phyloP scores from a whole-genome alignment of 2,797 vertebrate species.

The Eurystomus glaucurus region DNA sequence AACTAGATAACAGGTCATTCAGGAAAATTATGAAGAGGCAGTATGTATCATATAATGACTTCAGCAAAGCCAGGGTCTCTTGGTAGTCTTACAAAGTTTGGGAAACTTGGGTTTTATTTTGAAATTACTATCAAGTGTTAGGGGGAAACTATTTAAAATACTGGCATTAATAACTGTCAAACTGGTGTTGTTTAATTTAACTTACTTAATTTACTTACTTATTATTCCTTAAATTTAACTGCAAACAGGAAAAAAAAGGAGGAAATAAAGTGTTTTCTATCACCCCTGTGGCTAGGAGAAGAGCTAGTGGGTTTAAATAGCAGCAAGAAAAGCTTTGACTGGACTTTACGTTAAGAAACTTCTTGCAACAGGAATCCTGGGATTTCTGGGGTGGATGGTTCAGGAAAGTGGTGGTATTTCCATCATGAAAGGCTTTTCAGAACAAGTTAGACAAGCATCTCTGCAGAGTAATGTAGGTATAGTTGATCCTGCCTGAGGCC shows the following conservation, averaged over 20 bases:
- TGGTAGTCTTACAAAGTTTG: not conserved
- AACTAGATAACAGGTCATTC: not conserved
- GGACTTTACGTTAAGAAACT: not conserved
- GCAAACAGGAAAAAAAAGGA: not conserved
- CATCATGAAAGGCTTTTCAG: constrained; percentile 55
- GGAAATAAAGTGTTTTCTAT: not conserved
- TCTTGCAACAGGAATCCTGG: not conserved
- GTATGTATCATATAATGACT: not conserved
- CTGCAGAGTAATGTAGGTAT: not conserved
- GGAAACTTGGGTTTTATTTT: not conserved
- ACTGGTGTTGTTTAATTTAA: not conserved
- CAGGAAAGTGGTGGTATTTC: constrained; percentile 16
- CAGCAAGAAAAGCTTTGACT: not conserved
- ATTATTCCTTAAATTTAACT: not conserved
- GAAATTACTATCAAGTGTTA: not conserved
- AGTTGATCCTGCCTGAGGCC: constrained; percentile 48
- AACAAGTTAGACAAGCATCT: constrained; percentile 61
- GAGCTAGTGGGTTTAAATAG: not conserved
- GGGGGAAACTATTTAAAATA: not conserved
- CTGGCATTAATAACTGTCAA: not conserved
- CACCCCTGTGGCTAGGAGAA: not conserved
- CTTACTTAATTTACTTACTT: not conserved
- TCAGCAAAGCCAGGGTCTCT: not conserved
- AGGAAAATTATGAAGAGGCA: not conserved
- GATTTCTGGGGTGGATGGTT: constrained; percentile 13